Percentiles rank a stretch among this genome's conserved stretches.
Evolutionary conservation across 1,140 invertebrate species (phyloP).

Genomic region (Cotesia vestalis): DNA sequence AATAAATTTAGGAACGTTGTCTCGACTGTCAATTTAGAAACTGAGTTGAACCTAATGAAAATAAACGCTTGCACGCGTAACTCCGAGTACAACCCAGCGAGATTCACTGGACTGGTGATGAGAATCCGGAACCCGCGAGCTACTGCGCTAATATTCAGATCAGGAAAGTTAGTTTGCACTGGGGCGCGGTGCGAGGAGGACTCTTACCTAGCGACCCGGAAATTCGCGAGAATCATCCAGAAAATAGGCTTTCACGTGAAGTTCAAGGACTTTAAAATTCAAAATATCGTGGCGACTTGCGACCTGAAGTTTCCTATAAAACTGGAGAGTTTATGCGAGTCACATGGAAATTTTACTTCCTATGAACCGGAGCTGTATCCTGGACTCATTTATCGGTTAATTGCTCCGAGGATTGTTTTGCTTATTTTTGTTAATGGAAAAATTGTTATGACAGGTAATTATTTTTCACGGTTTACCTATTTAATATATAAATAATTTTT

Average conservation of each 20-base stretch:
- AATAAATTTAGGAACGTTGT: conserved; percentile 83
- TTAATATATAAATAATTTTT: neutral
- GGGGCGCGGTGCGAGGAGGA: conserved; percentile 96
- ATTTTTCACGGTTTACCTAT: conserved; percentile 1
- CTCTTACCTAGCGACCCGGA: conserved; percentile 91
- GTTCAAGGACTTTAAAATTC: conserved; percentile 97
- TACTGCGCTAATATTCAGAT: conserved; percentile 97
- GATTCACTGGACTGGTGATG: conserved; percentile 99
- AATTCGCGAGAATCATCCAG: conserved; percentile 98
- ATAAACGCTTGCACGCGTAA: conserved; percentile 97
- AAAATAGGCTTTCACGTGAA: conserved; percentile 97
- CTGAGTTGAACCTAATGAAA: conserved; percentile 85
- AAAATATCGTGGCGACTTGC: conserved; percentile 98
- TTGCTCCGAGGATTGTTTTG: conserved; percentile 93
- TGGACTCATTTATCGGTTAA: conserved; percentile 97
- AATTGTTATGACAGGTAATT: conserved; percentile 89
- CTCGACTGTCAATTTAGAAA: conserved; percentile 91
- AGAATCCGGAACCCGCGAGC: conserved; percentile 94
- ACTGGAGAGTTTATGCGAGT: conserved; percentile 92
- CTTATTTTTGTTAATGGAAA: conserved; percentile 99
- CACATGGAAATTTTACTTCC: conserved; percentile 90
- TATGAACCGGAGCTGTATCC: conserved; percentile 95
- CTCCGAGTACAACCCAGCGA: conserved; percentile 98
- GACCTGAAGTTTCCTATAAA: conserved; percentile 98
- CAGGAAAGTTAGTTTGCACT: conserved; percentile 98